phyloP scores from a whole-genome alignment of 2,888 invertebrate genomes.

The Lepidonotus clava region DNA sequence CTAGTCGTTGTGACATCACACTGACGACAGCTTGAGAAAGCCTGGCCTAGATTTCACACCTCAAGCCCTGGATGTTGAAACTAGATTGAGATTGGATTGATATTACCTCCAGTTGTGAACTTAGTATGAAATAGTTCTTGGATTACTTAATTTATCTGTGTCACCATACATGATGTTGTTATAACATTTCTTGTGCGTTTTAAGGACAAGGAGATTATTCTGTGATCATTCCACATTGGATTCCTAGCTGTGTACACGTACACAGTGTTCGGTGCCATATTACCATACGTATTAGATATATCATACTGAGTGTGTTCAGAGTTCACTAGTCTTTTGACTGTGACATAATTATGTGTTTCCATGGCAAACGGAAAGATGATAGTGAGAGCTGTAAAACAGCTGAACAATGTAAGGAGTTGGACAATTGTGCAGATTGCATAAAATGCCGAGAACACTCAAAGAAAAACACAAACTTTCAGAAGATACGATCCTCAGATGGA shows the following conservation, averaged over 20 bases:
- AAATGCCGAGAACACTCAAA: not conserved
- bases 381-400: no score
- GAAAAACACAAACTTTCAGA: not conserved
- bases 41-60: not conserved
- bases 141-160: not conserved
- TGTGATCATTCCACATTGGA: no score
- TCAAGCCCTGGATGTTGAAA: not conserved
- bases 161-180: not conserved
- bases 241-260: no score
- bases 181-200: not conserved
- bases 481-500: not conserved
- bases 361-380: no score
- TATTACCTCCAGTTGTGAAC: not conserved
- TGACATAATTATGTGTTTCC: no score
- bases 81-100: not conserved
- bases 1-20: no score
- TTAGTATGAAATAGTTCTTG: not conserved
- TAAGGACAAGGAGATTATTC: no score
- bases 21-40: not conserved
- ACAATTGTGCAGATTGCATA: not conserved
- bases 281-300: no score
- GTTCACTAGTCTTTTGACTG: no score
- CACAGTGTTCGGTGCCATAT: no score
- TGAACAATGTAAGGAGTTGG: no score
- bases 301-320: no score